These are phyloP conservation scores for Antitype chi DNA, from an alignment of 2,888 invertebrate species.

Conservation along the genomic window DNA sequence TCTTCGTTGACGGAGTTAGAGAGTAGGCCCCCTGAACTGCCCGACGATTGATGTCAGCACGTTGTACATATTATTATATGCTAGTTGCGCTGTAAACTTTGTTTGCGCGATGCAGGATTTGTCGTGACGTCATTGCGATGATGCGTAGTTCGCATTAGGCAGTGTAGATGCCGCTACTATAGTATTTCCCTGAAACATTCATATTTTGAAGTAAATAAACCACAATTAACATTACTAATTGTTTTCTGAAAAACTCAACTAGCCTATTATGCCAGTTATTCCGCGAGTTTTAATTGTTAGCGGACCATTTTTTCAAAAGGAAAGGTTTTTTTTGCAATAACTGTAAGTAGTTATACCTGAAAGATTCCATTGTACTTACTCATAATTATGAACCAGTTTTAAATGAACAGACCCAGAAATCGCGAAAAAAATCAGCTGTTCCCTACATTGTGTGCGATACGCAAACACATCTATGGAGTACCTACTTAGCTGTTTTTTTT, in stretches of 20 bases:
- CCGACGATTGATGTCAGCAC: no score
- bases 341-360: neutral
- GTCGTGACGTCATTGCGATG: no score
- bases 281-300: conserved; percentile 1
- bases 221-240: no score
- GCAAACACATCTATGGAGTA: neutral
- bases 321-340: neutral
- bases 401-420: neutral
- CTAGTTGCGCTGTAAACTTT: no score
- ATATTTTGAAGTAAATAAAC: no score
- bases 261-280: neutral
- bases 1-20: no score
- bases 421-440: neutral
- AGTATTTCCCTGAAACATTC: no score
- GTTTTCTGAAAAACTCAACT: no score
- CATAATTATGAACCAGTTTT: neutral
- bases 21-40: no score
- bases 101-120: no score
- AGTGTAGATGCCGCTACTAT: no score
- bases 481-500: neutral
- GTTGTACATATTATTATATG: no score
- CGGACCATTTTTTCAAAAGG: neutral
- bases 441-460: neutral
- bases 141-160: fast-evolving
- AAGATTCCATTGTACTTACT: neutral